Conservation (phyloP, 2,797 vertebrate species). For the Rachycentron canadum region DNA sequence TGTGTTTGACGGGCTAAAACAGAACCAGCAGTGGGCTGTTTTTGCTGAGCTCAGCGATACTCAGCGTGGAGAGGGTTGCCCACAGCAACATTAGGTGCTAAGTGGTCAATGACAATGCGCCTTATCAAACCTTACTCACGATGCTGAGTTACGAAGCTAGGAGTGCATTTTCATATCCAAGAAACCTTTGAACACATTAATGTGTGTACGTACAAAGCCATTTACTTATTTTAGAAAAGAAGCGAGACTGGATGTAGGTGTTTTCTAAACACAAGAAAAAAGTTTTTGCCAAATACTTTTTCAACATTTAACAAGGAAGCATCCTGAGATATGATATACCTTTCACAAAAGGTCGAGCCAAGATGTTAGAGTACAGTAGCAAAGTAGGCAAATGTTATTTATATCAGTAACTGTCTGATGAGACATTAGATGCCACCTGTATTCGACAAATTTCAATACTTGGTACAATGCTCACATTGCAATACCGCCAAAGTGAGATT, state of each 20-base stretch:
- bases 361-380: not conserved
- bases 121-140: conserved; percentile 37
- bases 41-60: conserved; percentile 35
- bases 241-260: not conserved
- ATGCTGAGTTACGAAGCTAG: conserved; percentile 8
- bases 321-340: not conserved
- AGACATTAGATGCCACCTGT: not conserved
- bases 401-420: not conserved
- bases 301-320: not conserved
- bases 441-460: not conserved
- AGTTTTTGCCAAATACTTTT: not conserved
- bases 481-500: not conserved
- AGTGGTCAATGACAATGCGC: conserved; percentile 38
- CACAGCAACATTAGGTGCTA: conserved; percentile 57
- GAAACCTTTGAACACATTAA: not conserved
- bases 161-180: not conserved
- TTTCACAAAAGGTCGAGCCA: not conserved
- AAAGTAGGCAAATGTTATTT: not conserved
- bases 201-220: not conserved
- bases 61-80: conserved; percentile 49
- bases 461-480: not conserved
- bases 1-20: conserved; percentile 77
- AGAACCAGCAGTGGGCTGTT: conserved; percentile 75
- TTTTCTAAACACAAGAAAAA: not conserved
- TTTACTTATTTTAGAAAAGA: not conserved